Conservation (phyloP, 2,888 invertebrate genomes). For the Hymenopus coronatus region DNA sequence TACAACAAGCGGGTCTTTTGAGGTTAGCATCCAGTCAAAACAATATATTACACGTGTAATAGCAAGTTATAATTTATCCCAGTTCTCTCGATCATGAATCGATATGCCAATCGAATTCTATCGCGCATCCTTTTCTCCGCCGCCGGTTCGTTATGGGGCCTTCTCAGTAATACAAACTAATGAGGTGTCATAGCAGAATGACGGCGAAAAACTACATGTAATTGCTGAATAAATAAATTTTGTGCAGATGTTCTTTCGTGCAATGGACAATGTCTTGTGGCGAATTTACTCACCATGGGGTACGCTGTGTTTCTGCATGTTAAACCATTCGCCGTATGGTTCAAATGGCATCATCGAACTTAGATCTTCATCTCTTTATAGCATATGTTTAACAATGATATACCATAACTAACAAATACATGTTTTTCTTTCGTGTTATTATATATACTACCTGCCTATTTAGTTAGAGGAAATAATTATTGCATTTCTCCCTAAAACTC, state of each 20-base stretch:
- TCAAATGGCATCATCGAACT: background rate
- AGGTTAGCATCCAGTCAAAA: background rate
- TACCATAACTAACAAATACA: too few relatives aligned
- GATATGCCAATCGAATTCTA: background rate
- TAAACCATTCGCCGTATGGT: background rate
- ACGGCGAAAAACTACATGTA: background rate
- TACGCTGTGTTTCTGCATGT: background rate
- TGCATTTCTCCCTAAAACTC: too few relatives aligned
- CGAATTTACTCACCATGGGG: background rate
- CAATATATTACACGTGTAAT: background rate
- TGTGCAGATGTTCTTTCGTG: background rate
- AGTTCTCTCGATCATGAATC: background rate
- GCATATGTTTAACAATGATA: background rate
- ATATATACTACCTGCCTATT: too few relatives aligned
- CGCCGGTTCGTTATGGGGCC: background rate
- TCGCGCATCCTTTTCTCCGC: background rate
- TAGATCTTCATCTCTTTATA: background rate
- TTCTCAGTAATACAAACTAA: background rate
- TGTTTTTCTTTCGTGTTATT: too few relatives aligned
- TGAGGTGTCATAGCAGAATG: background rate
- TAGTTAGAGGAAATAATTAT: too few relatives aligned
- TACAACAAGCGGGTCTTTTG: background rate
- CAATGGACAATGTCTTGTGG: background rate
- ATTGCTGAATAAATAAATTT: background rate
- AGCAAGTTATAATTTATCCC: background rate